A percentile compares a stretch with the other conserved stretches of the same genome.
Evolutionary conservation across 2,888 invertebrate species (phyloP).

Genomic region (Drosophila suboccidentalis): DNA sequence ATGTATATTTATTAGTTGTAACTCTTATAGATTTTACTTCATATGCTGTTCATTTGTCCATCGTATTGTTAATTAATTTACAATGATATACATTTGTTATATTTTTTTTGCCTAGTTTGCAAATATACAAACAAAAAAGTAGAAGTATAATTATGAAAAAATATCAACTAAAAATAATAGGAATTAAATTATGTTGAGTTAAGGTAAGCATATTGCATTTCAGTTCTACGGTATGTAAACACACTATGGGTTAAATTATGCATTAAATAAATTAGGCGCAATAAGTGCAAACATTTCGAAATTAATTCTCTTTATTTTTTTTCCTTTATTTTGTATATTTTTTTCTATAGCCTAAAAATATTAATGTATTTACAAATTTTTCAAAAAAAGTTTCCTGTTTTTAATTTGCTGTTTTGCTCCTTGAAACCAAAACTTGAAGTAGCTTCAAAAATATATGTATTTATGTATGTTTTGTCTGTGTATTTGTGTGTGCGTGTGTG

Average conservation of each 20-base stretch:
- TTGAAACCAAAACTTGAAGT: constrained; percentile 62
- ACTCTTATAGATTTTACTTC: constrained; percentile 60
- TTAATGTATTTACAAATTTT: constrained; percentile 44
- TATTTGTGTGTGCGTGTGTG: constrained; percentile 12
- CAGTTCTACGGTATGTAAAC: constrained; percentile 75
- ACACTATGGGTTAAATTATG: constrained; percentile 51
- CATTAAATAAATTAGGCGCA: constrained; percentile 69
- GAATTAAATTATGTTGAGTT: constrained; percentile 75
- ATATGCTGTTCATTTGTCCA: constrained; percentile 51
- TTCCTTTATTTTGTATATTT: constrained; percentile 11
- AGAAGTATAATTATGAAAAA: constrained; percentile 16
- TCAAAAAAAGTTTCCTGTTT: constrained; percentile 52
- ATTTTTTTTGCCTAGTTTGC: constrained; percentile 46
- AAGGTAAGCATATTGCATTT: constrained; percentile 81
- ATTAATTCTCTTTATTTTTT: constrained; percentile 31
- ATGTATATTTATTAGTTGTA: constrained; percentile 48
- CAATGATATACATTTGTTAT: constrained; percentile 71
- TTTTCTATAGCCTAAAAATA: constrained; percentile 29
- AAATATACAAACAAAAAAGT: constrained; percentile 18
- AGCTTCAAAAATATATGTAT: constrained; percentile 55
- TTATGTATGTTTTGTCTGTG: constrained; percentile 11
- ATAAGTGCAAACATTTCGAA: constrained; percentile 62
- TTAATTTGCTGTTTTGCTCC: constrained; percentile 18
- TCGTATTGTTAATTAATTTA: constrained; percentile 62
- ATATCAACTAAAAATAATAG: constrained; percentile 72